These are phyloP conservation scores for Priocnemis perturbator DNA, from an alignment of 2,888 invertebrate species.

Conservation along the genomic window DNA sequence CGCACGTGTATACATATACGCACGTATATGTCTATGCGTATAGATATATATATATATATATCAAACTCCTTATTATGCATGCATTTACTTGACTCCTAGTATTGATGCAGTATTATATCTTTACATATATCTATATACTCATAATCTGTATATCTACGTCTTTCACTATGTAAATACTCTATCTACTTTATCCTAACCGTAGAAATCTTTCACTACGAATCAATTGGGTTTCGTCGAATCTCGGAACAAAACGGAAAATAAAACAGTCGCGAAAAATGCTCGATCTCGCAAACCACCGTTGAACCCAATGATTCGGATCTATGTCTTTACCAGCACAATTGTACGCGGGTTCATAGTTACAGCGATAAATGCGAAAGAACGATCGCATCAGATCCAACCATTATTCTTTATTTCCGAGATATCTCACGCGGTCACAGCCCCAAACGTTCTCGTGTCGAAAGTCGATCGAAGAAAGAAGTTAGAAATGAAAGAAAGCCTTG, in stretches of 20 bases:
- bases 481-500: not conserved
- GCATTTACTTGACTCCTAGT: conserved; percentile 61
- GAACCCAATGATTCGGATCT: too few relatives aligned
- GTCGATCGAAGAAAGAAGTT: not conserved
- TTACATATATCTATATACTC: conserved; percentile 32
- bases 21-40: conserved; percentile 40
- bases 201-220: conserved; percentile 30
- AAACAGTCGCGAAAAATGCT: not conserved
- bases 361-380: not conserved
- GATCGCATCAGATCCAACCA: not conserved
- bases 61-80: conserved; percentile 57
- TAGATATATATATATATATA: conserved; percentile 45
- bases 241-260: not conserved
- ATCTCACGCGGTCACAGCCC: too few relatives aligned
- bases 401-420: not conserved
- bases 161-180: conserved; percentile 33
- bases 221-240: not conserved
- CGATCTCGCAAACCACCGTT: too few relatives aligned
- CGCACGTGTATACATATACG: conserved; percentile 48
- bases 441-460: too few relatives aligned
- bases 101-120: conserved; percentile 43
- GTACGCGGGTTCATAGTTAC: too few relatives aligned
- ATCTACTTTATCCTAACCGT: conserved; percentile 39
- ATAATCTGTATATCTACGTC: conserved; percentile 34
- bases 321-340: too few relatives aligned